Evolutionary conservation across 1,140 invertebrate genomes (phyloP), one percentile per base, ranked within the genome.

Genomic region (Pachypeltis micranthus): DNA sequence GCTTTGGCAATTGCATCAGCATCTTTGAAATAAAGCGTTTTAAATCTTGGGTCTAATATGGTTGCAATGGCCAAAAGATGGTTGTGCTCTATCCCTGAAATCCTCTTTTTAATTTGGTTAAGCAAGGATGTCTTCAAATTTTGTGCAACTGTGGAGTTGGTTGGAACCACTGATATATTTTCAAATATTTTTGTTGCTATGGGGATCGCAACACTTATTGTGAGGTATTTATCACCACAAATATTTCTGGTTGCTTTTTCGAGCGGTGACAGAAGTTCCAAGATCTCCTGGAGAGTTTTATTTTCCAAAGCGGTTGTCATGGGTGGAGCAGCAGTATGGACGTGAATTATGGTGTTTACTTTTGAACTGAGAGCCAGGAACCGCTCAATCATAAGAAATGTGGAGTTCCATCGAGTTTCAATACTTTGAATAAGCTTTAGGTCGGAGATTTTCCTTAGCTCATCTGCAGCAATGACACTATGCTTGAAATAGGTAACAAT

Each of bases 371-470:
- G 7, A 21, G 51, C 23, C 14, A 54, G 51, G 21, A 54, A 54
- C 23, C 51, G 51, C 10, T 54, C 51, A n/a, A 54, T 23, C 51
- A 54, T 54, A 7, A n/a, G 21, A 21, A 10, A 54, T 23, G 14
- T 54, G 4, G 51, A 54, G 51, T 54, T 54, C 51, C 51, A 54
- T 7, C 51, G 51, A 7, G 51, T 54, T 23, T 10, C 51, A 12
- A 54, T 21, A n/a, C 21, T 23, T 54, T 54, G 51, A 54, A 54
- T 54, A 10, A 54, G 21, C 51, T 54, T 54, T 7, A 54, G 51
- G 10, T 7, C 21, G 7, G 14, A 7, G 10, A n/a, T n/a, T 21
- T 23, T 54, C 21, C 51, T 7, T 7, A 54, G 23, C 10, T 54
- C 51, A 23, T 54, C 51, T 7, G 4, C 21, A 7, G 51, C 51